Evolutionary conservation across 1,140 invertebrate genomes (phyloP), one percentile per base, ranked within the genome.

Genomic region (Drosophila paulistorum): DNA sequence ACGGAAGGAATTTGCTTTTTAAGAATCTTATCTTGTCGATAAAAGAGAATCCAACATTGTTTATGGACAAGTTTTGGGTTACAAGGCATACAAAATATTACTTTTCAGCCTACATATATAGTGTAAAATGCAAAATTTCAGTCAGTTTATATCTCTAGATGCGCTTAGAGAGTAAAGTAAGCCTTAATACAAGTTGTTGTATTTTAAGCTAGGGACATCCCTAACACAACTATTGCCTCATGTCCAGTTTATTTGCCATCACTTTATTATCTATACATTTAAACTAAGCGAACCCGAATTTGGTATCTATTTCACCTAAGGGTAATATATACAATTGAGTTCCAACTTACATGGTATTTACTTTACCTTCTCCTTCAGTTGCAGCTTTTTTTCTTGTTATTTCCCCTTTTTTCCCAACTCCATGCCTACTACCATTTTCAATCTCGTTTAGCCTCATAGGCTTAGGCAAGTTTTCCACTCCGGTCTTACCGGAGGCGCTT

Each of bases 401-500:
- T 26, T 26, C 23, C 23, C 3, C 23, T 4, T 26, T 26, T 26
- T 59, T 35, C 5, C 14, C 17, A 51, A 51, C 45, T 20, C 17
- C 45, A 51, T 51, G 20, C 45, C 20, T 51, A 23, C 17, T 51
- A 23, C 17, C 45, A 51, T 51, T 51, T 30, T 51, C 45, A 51
- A 51, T 51, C 45, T 51, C 45, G 45, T 51, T 51, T 51, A 51
- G 17, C 17, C 17, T 51, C 45, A 51, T 51, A 51, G 17, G 45
- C 45, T 51, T 51, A 51, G 45, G 9, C 45, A 51, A 51, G n/a
- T 51, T 51, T 51, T 51, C 17, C 45, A 51, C 45, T 51, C 17
- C 17, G 45, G 17, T 20, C 20, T 20, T 51, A 51, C 73, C 60
- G 65, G 59, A 42, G 59, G 55, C 74, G 65, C 65, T 59, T 61